Percentiles rank a stretch among this genome's conserved stretches.
Conservation (phyloP, 2,888 invertebrate genomes). For the Dorcus parallelipipedus region DNA sequence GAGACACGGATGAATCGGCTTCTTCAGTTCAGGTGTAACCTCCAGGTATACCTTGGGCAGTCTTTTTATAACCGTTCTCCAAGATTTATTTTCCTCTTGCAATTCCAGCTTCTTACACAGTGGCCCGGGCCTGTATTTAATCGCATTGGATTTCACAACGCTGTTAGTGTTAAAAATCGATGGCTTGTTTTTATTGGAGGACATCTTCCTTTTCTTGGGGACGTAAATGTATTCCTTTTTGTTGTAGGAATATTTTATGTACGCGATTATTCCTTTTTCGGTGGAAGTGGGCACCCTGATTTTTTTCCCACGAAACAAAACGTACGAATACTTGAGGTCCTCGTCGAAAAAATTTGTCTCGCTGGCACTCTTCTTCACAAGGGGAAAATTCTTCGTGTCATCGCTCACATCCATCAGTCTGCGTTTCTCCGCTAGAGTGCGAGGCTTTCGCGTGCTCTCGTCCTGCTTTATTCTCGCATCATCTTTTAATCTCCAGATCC, state of each 20-base stretch:
- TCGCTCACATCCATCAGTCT: slow-evolving; percentile 7
- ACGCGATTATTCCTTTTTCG: slow-evolving; percentile 13
- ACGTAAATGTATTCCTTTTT: slow-evolving; percentile 14
- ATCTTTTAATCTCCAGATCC: slow-evolving; percentile 7
- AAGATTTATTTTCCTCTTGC: slow-evolving; percentile 50
- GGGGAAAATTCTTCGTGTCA: neutral
- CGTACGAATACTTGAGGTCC: slow-evolving; percentile 9
- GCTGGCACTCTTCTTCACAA: neutral
- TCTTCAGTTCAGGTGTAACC: slow-evolving; percentile 51
- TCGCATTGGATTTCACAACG: slow-evolving; percentile 37
- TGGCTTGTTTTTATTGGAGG: slow-evolving; percentile 14
- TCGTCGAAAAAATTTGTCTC: neutral
- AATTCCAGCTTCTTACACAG: slow-evolving; percentile 51
- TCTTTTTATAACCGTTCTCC: slow-evolving; percentile 49
- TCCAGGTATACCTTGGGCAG: slow-evolving; percentile 54
- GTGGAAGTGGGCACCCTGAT: slow-evolving; percentile 19
- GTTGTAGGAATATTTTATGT: slow-evolving; percentile 13
- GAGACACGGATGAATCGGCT: slow-evolving; percentile 49
- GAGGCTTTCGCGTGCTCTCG: slow-evolving; percentile 45
- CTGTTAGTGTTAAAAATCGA: slow-evolving; percentile 12
- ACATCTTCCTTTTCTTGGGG: slow-evolving; percentile 2
- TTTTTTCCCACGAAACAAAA: slow-evolving; percentile 21
- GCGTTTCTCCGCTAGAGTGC: slow-evolving; percentile 52
- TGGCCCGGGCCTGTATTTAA: slow-evolving; percentile 58
- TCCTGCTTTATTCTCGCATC: slow-evolving; percentile 17